Evolutionary conservation across 2,113 vertebrate genomes (phyloP), one percentile per base, ranked within the genome.

Genomic region (Mandrillus leucophaeus): DNA sequence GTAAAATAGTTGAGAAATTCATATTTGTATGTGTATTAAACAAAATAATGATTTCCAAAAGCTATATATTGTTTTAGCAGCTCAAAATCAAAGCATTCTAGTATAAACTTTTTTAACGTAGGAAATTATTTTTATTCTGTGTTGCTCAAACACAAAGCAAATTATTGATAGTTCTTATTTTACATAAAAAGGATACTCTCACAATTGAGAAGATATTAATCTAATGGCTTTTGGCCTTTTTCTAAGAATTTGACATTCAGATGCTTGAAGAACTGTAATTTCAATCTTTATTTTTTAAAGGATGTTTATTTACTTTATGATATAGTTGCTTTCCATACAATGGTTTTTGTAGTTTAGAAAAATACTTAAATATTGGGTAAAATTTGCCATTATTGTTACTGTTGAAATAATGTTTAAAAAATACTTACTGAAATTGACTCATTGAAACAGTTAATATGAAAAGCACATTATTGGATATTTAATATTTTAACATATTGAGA

Each of bases 321-420:
- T 82, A 86, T 66, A 73, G 13, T 87, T 94, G 35, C 52, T 95
- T 96, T 93, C 57, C 68, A n/a, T 79, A 25, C 2, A n/a, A 30
- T 55, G 45, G 75, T 92, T 83, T 84, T 82, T 92, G 43, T 95
- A 16, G 35, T 73, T 78, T 95, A 84, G 45, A 90, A 88, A 82
- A 88, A 61, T 84, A 30, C 85, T 92, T 84, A 90, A 68, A 18
- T 91, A 43, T 66, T 40, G 59, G 12, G 20, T 45, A 17, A 88
- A 82, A 57, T 82, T 80, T 76, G 27, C 16, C 27, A 59, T 9
- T 84, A 17, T 59, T 91, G 75, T 57, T 72, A 43, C 6, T 79
- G 16, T 73, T 84, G 30, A 94, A 87, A 52, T 88, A 66, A 78
- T 64, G 20, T 83, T 92, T 72, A 61, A 88, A 90, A 92, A 86